Conservation (phyloP, 2,888 invertebrate genomes). For the Lycaena phlaeas region DNA sequence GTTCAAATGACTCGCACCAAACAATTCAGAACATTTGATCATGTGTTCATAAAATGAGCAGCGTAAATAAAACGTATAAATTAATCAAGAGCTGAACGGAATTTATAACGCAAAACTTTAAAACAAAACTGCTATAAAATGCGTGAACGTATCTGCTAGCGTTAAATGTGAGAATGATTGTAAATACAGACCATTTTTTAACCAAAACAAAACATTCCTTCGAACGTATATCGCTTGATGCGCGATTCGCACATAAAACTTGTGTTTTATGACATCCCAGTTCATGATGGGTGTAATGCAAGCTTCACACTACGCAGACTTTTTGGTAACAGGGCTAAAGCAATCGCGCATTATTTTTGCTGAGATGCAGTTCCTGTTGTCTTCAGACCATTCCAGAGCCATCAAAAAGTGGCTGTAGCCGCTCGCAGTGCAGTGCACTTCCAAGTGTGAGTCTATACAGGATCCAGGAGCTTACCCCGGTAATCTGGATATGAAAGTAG, state of each 20-base stretch:
- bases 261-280: conserved; percentile 26
- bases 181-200: conserved; percentile 24
- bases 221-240: conserved; percentile 23
- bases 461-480: too few relatives aligned
- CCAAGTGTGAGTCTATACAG: too few relatives aligned
- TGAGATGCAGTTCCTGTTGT: too few relatives aligned
- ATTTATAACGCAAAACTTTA: conserved; percentile 1
- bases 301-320: neutral
- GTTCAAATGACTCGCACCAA: too few relatives aligned
- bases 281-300: conserved; percentile 42
- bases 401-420: too few relatives aligned
- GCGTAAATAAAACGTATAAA: conserved; percentile 1
- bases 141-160: conserved; percentile 15
- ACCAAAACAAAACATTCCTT: conserved; percentile 29
- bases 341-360: too few relatives aligned
- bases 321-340: too few relatives aligned
- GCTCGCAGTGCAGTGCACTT: too few relatives aligned
- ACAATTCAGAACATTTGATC: too few relatives aligned
- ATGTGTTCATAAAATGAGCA: too few relatives aligned
- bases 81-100: conserved; percentile 1
- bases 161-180: conserved; percentile 22
- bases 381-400: too few relatives aligned
- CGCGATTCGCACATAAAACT: conserved; percentile 30
- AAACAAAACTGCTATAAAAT: conserved; percentile 13
- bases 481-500: too few relatives aligned